phyloP scores from a whole-genome alignment of 2,113 vertebrate genomes.

The Dryoscopus gambensis region DNA sequence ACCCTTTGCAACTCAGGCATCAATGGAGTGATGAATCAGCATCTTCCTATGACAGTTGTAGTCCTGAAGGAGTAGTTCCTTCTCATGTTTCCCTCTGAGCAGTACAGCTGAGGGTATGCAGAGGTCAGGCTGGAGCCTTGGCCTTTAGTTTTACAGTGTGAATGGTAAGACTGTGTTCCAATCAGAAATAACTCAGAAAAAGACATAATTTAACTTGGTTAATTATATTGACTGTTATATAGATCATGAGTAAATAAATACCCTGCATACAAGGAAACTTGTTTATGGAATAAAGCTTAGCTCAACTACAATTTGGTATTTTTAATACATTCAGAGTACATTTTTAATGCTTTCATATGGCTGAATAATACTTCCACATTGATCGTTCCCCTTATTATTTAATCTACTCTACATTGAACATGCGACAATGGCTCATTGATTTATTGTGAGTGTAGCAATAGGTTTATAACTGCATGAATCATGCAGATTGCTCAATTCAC shows the following conservation, averaged over 20 bases:
- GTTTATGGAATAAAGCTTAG: conserved; percentile 39
- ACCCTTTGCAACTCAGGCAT: conserved; percentile 26
- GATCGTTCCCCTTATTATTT: conserved; percentile 67
- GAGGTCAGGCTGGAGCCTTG: conserved; percentile 23
- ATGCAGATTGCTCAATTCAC: conserved; percentile 79
- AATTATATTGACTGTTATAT: conserved; percentile 45
- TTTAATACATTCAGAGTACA: conserved; percentile 61
- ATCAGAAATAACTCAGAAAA: conserved; percentile 26
- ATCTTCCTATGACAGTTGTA: conserved; percentile 12
- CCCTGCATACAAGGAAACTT: not conserved
- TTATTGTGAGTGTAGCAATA: conserved; percentile 78
- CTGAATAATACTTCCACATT: conserved; percentile 73
- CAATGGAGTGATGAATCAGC: conserved; percentile 37
- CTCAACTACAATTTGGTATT: conserved; percentile 45
- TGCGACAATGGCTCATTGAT: conserved; percentile 74
- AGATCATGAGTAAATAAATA: conserved; percentile 47
- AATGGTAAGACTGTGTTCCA: not conserved
- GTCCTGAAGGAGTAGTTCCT: conserved; percentile 23
- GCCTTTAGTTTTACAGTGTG: conserved; percentile 5
- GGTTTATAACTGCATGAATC: conserved; percentile 81
- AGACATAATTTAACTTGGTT: conserved; percentile 18
- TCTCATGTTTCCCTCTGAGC: conserved; percentile 28
- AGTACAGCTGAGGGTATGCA: conserved; percentile 7
- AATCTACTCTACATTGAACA: conserved; percentile 65
- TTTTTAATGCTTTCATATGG: conserved; percentile 73